Percentiles rank a stretch among this genome's conserved stretches.
These are phyloP conservation scores for Leptoteleia sp. DNA, from an alignment of 1,140 invertebrate species.

Conservation along the genomic window DNA sequence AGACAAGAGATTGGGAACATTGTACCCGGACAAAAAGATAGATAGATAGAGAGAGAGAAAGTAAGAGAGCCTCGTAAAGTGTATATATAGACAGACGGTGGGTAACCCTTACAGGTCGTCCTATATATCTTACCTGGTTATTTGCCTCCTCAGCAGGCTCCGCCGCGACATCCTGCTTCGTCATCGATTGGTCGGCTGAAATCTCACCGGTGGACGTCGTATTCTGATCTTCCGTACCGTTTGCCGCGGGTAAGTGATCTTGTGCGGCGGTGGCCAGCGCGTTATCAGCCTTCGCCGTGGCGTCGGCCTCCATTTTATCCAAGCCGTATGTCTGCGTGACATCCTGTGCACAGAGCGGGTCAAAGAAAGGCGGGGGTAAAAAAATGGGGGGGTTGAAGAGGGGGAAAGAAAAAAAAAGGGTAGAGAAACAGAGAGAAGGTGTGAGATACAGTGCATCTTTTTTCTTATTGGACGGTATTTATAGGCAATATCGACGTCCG, in stretches of 20 bases:
- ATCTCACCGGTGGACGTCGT: conserved; percentile 19
- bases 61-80: conserved; percentile 1
- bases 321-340: conserved; percentile 79
- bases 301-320: conserved; percentile 74
- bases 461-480: conserved; percentile 45
- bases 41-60: no score
- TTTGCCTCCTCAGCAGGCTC: conserved; percentile 18
- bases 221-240: conserved; percentile 56
- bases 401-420: conserved; percentile 8
- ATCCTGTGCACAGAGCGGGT: conserved; percentile 66
- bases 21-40: no score
- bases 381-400: no score
- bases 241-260: conserved; percentile 53
- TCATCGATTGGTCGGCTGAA: conserved; percentile 11
- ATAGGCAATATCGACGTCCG: conserved; percentile 49
- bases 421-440: conserved; percentile 17
- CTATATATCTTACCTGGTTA: conserved; percentile 39
- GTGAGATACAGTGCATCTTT: conserved; percentile 19
- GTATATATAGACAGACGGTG: not conserved
- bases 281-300: conserved; percentile 18
- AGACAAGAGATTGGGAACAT: conserved; percentile 14
- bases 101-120: not conserved
- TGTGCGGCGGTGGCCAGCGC: conserved; percentile 41
- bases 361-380: not conserved
- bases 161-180: conserved; percentile 20